phyloP scores from a whole-genome alignment of 1,140 invertebrate species.

The Pseudachorutes palmiensis region DNA sequence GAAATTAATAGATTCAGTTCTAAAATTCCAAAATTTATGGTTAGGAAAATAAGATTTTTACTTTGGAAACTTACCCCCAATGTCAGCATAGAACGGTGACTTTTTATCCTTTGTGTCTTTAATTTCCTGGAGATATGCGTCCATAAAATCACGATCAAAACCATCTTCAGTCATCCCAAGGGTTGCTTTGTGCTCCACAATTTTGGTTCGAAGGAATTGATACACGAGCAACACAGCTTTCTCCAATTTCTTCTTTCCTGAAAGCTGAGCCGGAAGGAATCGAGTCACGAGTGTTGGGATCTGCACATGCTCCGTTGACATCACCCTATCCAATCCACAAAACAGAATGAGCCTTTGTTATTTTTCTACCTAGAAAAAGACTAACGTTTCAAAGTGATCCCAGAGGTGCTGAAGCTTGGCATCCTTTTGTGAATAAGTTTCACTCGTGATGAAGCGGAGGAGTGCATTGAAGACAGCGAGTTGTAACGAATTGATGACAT shows the following conservation, averaged over 20 bases:
- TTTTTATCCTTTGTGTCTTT: background rate
- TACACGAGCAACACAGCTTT: slow-evolving; percentile 1
- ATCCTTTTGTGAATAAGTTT: background rate
- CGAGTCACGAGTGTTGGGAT: slow-evolving; percentile 1
- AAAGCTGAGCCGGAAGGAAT: slow-evolving; percentile 14
- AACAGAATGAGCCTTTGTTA: slow-evolving; percentile 11
- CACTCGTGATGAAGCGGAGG: background rate
- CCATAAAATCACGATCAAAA: slow-evolving; percentile 8
- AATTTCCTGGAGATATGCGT: slow-evolving; percentile 4
- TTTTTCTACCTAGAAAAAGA: background rate
- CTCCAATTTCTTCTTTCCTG: background rate
- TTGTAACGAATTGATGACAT: background rate
- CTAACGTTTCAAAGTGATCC: background rate
- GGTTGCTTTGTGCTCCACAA: slow-evolving; percentile 22
- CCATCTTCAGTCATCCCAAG: background rate
- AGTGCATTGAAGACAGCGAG: background rate
- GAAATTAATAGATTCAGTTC: background rate
- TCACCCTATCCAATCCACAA: slow-evolving; percentile 18
- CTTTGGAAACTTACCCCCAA: background rate
- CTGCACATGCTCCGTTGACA: slow-evolving; percentile 3
- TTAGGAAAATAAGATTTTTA: too few relatives aligned
- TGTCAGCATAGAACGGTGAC: background rate
- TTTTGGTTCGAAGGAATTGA: slow-evolving; percentile 8
- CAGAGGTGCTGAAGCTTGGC: background rate
- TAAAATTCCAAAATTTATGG: too few relatives aligned